Conservation (phyloP, 2,113 vertebrate genomes). For the Pelecanus crispus region DNA sequence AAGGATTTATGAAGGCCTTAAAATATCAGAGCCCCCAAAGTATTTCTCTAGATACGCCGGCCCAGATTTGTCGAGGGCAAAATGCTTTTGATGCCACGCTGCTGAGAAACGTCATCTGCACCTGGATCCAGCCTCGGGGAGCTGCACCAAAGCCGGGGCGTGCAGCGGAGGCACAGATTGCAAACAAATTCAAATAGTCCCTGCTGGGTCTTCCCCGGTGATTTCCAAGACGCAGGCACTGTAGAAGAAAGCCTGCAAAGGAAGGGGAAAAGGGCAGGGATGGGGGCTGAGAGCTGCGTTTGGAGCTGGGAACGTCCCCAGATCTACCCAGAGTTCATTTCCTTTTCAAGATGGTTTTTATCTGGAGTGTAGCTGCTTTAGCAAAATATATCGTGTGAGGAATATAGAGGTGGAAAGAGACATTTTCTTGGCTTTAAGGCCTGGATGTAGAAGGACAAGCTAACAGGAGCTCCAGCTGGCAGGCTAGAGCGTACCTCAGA, state of each 20-base stretch:
- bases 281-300: background rate
- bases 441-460: background rate
- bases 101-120: background rate
- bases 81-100: background rate
- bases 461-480: background rate
- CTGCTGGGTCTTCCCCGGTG: background rate
- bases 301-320: background rate
- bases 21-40: background rate
- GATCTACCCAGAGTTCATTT: rapidly evolving
- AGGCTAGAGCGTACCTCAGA: too few species aligned
- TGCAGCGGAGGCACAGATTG: background rate
- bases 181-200: background rate
- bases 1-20: background rate
- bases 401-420: background rate
- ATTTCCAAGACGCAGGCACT: background rate
- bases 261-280: background rate
- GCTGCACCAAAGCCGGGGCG: background rate
- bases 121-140: background rate
- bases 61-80: background rate
- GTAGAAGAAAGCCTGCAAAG: background rate
- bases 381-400: background rate
- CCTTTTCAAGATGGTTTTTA: background rate
- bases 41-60: background rate
- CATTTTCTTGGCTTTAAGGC: background rate
- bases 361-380: background rate